A percentile compares a stretch with the other conserved stretches of the same genome.
Conservation (phyloP, 2,113 vertebrate species). For the Eulemur macaco region DNA sequence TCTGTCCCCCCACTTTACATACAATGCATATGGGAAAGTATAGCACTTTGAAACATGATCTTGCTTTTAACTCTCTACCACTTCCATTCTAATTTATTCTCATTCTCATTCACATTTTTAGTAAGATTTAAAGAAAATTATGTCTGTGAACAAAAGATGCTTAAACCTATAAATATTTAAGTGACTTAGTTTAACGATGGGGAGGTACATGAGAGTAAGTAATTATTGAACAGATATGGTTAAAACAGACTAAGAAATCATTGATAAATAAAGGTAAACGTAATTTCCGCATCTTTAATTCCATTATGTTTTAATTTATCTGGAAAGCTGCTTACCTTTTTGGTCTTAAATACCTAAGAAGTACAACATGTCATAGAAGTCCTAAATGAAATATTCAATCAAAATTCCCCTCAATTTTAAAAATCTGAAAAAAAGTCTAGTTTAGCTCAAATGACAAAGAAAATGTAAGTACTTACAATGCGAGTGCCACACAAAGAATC, state of each 20-base stretch:
- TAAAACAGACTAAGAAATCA: conserved; percentile 19
- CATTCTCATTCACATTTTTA: not conserved
- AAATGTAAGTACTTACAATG: conserved; percentile 89
- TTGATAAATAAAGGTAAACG: not conserved
- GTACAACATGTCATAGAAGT: not conserved
- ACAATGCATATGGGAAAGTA: not conserved
- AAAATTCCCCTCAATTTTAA: conserved; percentile 27
- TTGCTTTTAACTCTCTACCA: conserved; percentile 38
- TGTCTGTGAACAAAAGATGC: not conserved
- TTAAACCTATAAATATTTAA: conserved; percentile 27
- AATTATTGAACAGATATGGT: not conserved
- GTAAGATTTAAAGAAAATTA: conserved; percentile 11
- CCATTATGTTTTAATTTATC: not conserved
- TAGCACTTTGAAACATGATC: not conserved
- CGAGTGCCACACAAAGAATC: conserved; percentile 95
- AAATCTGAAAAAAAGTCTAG: conserved; percentile 21
- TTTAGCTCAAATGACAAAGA: conserved; percentile 48
- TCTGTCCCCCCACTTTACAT: not conserved
- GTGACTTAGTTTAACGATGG: conserved; percentile 21
- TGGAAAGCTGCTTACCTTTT: not conserved
- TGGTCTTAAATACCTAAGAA: conserved; percentile 18
- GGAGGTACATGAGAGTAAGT: not conserved
- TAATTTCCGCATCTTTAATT: conserved; percentile 27
- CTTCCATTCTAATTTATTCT: conserved; percentile 33
- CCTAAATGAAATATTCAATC: not conserved